Evolutionary conservation across 2,888 invertebrate genomes (phyloP), one percentile per base, ranked within the genome.

Genomic region (Lasioglossum figueresi): DNA sequence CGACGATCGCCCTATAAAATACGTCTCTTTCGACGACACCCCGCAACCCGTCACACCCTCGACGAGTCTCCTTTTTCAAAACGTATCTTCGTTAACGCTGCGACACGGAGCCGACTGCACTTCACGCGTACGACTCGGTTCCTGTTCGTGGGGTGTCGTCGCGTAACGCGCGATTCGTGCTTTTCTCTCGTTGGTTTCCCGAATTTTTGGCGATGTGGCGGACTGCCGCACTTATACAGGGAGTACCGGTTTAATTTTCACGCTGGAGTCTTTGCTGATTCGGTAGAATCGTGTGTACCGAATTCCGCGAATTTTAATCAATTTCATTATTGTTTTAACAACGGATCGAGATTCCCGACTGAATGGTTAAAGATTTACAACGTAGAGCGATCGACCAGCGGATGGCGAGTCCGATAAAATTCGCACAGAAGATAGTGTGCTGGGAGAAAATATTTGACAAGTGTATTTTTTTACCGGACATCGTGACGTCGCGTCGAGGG

Each of bases 51-150:
- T 52, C 73, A 23, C 73, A 23, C 73, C 71, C 74, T 79, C 45
- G 48, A 43, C 72, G 8, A 10, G 75, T 23, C 81, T 77, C 72
- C 75, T 52, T 52, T 86, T 79, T 78, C 79, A 68, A 63, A 79
- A 77, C 86, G 83, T 74, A 52, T 79, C 80, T 77, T 86, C 86
- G 86, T 86, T 86, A 86, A 86, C 87, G 76, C 86, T 63, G 78
- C 75, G 48, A 73, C 78, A 59, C 19, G 45, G 45, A 63, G 43
- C 27, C 31, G 52, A 23, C 70, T 56, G 48, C 70, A 59, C 81
- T 78, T 80, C 81, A 48, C 78, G 74, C 76, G 68, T 19, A 23
- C 45, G 45, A 31, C 83, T 73, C 37, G 48, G 31, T 52, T 16
- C 34, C 37, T 43, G 31, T 43, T 16, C 34, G 27, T 34, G 70